A percentile compares a stretch with the other conserved stretches of the same genome.
Conservation (phyloP, 2,888 invertebrate genomes). For the Drosophila pseudotalamancana region DNA sequence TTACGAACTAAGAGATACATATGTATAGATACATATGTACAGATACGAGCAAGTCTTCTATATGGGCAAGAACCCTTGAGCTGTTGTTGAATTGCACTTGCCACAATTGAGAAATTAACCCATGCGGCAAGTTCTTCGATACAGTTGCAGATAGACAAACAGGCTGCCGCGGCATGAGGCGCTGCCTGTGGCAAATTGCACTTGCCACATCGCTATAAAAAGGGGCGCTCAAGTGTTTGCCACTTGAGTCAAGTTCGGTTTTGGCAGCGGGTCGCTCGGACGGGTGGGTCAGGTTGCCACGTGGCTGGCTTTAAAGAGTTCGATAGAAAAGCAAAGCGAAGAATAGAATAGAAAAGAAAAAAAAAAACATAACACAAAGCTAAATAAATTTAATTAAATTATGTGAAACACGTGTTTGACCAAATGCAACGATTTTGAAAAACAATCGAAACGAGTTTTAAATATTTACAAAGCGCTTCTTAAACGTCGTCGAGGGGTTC, state of each 20-base stretch:
- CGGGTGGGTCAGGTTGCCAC: constrained; percentile 27
- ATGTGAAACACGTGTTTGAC: constrained; percentile 82
- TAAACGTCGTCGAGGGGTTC: constrained; percentile 64
- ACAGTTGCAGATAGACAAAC: too few relatives aligned
- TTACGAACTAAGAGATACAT: too few relatives aligned
- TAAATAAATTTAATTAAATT: constrained; percentile 82
- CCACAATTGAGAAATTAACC: constrained; percentile 9
- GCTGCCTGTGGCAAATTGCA: constrained; percentile 48
- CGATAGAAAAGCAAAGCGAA: neutral
- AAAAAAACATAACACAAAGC: constrained; percentile 57
- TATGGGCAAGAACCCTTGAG: neutral
- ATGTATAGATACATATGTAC: too few relatives aligned
- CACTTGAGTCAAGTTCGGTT: constrained; percentile 57
- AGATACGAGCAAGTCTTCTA: too few relatives aligned
- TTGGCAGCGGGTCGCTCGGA: constrained; percentile 38
- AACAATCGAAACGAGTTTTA: constrained; percentile 74
- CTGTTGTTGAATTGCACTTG: constrained; percentile 5
- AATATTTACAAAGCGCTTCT: constrained; percentile 71
- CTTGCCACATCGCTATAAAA: constrained; percentile 40
- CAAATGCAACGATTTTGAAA: constrained; percentile 80
- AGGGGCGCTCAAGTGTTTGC: constrained; percentile 67
- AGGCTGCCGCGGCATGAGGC: neutral
- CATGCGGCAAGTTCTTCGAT: too few relatives aligned
- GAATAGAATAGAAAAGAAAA: too few relatives aligned
- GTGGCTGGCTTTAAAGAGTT: constrained; percentile 50